phyloP scores from a whole-genome alignment of 2,888 invertebrate species.

The Helicoverpa assulta region DNA sequence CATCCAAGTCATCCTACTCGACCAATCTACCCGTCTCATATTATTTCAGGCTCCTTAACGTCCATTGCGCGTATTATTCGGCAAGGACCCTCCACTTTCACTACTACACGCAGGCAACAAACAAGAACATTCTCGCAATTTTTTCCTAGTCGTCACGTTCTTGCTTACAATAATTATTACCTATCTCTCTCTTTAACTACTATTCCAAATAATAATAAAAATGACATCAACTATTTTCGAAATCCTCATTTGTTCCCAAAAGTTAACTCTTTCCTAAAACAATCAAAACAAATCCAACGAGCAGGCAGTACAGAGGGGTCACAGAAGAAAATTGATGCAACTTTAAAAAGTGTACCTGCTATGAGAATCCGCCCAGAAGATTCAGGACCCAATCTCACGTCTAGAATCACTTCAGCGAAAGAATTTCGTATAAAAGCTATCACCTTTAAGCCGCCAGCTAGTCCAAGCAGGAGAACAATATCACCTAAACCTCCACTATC shows the following conservation, averaged over 20 bases:
- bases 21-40: neutral
- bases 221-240: slow-evolving; percentile 7
- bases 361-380: slow-evolving; percentile 6
- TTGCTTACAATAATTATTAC: too few relatives aligned
- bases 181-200: neutral
- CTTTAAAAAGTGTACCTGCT: neutral
- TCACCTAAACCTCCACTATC: neutral
- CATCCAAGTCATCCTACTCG: neutral
- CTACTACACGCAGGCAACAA: too few relatives aligned
- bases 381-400: too few relatives aligned
- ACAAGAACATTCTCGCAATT: neutral
- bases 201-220: neutral
- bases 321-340: too few relatives aligned
- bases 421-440: slow-evolving; percentile 18
- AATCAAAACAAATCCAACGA: neutral
- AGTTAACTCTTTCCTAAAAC: neutral
- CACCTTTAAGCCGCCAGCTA: slow-evolving; percentile 31
- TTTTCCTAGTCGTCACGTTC: neutral
- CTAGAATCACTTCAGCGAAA: neutral
- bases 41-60: neutral
- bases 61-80: too few relatives aligned
- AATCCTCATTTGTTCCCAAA: neutral
- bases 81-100: too few relatives aligned
- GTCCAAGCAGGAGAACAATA: slow-evolving; percentile 4
- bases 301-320: neutral